phyloP scores from a whole-genome alignment of 1,140 invertebrate species.

The Drosophila orosa region DNA sequence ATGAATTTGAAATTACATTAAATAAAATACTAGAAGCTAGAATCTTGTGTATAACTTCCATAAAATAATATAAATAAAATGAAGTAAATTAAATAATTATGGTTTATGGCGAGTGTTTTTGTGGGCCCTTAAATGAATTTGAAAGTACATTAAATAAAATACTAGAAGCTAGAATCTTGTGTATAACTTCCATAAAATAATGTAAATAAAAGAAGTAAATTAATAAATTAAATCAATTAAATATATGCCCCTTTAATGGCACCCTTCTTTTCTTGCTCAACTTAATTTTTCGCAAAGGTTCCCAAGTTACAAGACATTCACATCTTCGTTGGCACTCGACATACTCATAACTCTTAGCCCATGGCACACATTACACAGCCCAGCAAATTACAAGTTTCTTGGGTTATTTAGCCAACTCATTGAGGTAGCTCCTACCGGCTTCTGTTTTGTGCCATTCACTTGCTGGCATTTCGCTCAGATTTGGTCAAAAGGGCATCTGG shows the following conservation, averaged over 20 bases:
- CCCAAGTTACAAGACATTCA: neutral
- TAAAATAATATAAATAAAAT: too few relatives aligned
- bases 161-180: too few relatives aligned
- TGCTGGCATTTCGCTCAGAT: conserved; percentile 39
- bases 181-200: too few relatives aligned
- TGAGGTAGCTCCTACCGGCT: conserved; percentile 15
- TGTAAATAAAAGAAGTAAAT: too few relatives aligned
- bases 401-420: conserved; percentile 21
- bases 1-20: neutral
- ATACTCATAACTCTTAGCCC: conserved; percentile 30
- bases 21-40: too few relatives aligned
- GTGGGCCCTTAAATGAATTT: neutral
- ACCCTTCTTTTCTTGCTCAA: neutral
- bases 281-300: neutral
- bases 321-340: conserved; percentile 2
- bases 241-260: neutral
- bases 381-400: neutral
- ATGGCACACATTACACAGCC: conserved; percentile 11
- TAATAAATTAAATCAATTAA: too few relatives aligned
- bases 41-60: too few relatives aligned
- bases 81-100: too few relatives aligned
- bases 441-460: conserved; percentile 41
- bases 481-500: conserved; percentile 44
- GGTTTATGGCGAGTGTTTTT: neutral
- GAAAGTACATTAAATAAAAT: neutral